phyloP scores from a whole-genome alignment of 2,888 invertebrate genomes.

The Mystacides longicornis region DNA sequence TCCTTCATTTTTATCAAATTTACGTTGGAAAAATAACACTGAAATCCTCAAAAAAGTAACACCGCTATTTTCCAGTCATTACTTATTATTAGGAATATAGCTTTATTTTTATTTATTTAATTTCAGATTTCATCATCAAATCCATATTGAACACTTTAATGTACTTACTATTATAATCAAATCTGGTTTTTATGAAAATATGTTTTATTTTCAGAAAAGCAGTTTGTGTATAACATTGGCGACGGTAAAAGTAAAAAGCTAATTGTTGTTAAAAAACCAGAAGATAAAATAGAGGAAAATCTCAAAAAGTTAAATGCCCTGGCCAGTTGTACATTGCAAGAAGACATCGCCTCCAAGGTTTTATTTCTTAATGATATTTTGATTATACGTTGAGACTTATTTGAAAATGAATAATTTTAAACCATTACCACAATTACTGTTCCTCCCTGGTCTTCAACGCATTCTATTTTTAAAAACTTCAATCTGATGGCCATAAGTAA shows the following conservation, averaged over 20 bases:
- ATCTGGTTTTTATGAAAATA: background rate
- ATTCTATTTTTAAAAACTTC: no score
- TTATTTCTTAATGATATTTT: no score
- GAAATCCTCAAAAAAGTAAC: no score
- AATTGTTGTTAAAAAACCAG: slow-evolving; percentile 27
- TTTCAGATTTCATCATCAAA: background rate
- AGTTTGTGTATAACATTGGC: slow-evolving; percentile 22
- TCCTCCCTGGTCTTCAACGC: no score
- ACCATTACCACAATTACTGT: no score
- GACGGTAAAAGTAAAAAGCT: slow-evolving; percentile 31
- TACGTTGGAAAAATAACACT: no score
- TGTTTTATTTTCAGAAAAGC: slow-evolving; percentile 13
- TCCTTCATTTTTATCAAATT: no score
- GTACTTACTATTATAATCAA: background rate
- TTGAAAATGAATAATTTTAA: no score
- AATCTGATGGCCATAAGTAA: no score
- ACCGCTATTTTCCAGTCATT: no score
- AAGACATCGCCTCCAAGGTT: slow-evolving; percentile 42
- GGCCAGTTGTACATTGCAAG: slow-evolving; percentile 37
- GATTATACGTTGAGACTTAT: no score
- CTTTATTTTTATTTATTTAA: background rate
- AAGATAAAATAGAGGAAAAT: slow-evolving; percentile 40
- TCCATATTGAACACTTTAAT: background rate
- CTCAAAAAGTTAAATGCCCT: slow-evolving; percentile 44
- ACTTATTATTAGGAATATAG: background rate